These are phyloP conservation scores for Microctonus hyperodae DNA, from an alignment of 2,888 invertebrate genomes.

Conservation along the genomic window DNA sequence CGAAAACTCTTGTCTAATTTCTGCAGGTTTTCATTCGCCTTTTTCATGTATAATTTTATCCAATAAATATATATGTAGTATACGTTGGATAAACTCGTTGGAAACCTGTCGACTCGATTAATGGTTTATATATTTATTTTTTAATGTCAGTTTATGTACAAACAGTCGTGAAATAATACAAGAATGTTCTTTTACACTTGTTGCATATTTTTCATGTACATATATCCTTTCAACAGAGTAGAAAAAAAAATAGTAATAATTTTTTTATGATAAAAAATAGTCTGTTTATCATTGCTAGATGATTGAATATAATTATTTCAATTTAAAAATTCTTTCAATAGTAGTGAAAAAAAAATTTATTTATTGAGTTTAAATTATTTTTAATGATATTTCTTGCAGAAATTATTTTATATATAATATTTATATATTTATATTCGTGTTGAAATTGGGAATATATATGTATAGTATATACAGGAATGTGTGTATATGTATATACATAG, in stretches of 20 bases:
- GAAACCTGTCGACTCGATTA: constrained; percentile 42
- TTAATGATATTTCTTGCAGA: background rate
- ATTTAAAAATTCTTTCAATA: background rate
- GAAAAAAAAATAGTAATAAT: background rate
- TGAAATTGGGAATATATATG: background rate
- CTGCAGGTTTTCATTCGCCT: background rate
- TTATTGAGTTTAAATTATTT: background rate
- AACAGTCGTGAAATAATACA: constrained; percentile 51
- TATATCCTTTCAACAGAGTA: background rate
- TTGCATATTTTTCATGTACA: constrained; percentile 46
- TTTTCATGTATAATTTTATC: background rate
- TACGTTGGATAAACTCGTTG: no score
- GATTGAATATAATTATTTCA: background rate
- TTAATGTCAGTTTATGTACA: constrained; percentile 46
- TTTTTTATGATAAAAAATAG: background rate
- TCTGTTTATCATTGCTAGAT: background rate
- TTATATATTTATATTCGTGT: background rate
- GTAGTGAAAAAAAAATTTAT: background rate
- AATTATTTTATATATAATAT: constrained; percentile 1
- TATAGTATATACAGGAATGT: no score
- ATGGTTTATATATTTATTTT: constrained; percentile 26
- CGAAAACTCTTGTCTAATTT: constrained; percentile 23
- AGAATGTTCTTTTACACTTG: constrained; percentile 55
- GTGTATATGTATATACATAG: no score
- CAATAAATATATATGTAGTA: no score